Base-by-base conservation (phyloP, 2,888 invertebrate genomes). In the Chrysolina americana region DNA sequence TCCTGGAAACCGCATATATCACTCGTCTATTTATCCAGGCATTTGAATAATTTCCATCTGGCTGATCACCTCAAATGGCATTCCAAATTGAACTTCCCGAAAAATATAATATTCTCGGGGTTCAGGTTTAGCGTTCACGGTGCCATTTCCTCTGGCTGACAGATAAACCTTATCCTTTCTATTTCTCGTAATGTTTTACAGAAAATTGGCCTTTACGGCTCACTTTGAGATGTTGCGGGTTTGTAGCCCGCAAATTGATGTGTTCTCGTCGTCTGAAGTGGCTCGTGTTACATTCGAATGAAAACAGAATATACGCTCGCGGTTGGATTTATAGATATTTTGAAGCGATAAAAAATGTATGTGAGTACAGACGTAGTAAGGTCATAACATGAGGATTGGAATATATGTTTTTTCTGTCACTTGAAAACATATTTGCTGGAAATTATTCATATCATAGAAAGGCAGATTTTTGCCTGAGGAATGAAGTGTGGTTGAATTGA, bases 281-380 rank as follows among this genome's bases (percentile, higher is more conserved):
- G 66, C 65, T 65, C 77, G 73, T 78, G 77, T 78, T 77, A 77
- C 75, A 78, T 76, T 73, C 75, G 70, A 62, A 74, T 79, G 74
- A 75, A 78, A 76, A 72, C 75, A 71, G 75, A 74, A 76, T 79
- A 76, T 79, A 73, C 73, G 75, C 76, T 71, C 65, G 68, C 70
- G 65, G 65, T 72, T 68, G 76, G 78, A 78, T 79, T 76, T 78
- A 79, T 78, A 71, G 69, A 53, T 70, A 70, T 69, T 70, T 69
- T 75, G 53, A 65, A 41, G 65, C 62, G 62, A 53, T 6, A 19
- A 53, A 53, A 48, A 17, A 17, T 48, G 6, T 53, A 21, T 53
- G 53, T 53, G 13, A 21, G 13, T 21, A 21, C 13, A 53, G 13
- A 53, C 21, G 13, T 17, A 48, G 9, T 17, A 17, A 2, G 8